phyloP scores from a whole-genome alignment of 1,140 invertebrate genomes.

The Trichonephila clavipes region DNA sequence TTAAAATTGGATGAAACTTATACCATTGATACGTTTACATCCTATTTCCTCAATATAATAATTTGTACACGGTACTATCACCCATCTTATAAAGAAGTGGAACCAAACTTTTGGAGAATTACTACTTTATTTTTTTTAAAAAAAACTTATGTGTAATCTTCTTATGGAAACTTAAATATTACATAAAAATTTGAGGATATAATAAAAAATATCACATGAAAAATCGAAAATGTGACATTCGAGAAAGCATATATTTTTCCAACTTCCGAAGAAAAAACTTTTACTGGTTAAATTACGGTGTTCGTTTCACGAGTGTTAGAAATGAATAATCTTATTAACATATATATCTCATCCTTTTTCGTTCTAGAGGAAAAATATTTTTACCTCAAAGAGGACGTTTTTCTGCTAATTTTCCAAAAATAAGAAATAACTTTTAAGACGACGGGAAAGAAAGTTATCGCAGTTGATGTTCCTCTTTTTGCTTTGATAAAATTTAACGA shows the following conservation, averaged over 20 bases:
- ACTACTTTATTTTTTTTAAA: too few relatives aligned
- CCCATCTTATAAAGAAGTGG: too few relatives aligned
- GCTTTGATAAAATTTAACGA: conserved; percentile 51
- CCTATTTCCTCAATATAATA: too few relatives aligned
- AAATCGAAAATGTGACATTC: background rate
- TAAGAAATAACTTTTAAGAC: background rate
- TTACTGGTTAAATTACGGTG: conserved; percentile 18
- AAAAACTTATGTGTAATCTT: too few relatives aligned
- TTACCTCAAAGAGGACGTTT: background rate
- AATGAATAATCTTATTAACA: conserved; percentile 31
- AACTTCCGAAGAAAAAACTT: background rate
- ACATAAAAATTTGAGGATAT: background rate
- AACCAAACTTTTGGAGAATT: too few relatives aligned
- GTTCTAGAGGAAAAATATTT: background rate
- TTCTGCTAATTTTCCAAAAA: conserved; percentile 27
- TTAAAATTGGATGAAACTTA: too few relatives aligned
- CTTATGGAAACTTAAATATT: too few relatives aligned
- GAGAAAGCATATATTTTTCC: background rate
- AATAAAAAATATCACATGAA: background rate
- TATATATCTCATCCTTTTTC: conserved; percentile 17
- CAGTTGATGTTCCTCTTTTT: background rate
- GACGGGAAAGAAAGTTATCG: background rate
- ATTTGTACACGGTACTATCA: too few relatives aligned
- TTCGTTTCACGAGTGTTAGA: background rate
- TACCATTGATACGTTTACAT: too few relatives aligned